Conservation (phyloP, 2,888 invertebrate species). For the Melolontha melolontha region DNA sequence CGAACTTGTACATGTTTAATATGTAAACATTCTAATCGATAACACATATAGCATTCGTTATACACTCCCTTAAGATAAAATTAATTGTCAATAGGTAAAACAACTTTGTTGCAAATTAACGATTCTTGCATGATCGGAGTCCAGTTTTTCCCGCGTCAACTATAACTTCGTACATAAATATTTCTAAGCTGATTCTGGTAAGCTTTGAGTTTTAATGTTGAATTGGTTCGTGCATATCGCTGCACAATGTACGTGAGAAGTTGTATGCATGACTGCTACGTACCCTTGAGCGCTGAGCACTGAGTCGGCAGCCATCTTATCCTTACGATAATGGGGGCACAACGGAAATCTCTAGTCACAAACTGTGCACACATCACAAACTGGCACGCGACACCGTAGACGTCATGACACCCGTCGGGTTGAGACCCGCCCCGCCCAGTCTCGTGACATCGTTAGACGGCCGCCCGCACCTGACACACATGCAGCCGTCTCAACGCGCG, state of each 20-base stretch:
- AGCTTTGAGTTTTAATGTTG: background rate
- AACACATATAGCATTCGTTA: conserved; percentile 20
- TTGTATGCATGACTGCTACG: conserved; percentile 46
- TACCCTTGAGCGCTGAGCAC: conserved; percentile 59
- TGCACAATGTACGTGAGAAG: background rate
- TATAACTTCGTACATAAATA: background rate
- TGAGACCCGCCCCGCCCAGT: conserved; percentile 65
- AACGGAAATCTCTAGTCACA: conserved; percentile 54
- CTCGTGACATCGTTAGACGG: conserved; percentile 64
- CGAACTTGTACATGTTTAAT: conserved; percentile 40
- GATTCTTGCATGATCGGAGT: background rate
- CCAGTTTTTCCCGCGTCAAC: conserved; percentile 23
- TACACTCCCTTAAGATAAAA: background rate
- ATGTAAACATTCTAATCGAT: conserved; percentile 51
- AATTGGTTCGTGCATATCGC: background rate
- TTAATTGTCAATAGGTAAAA: background rate
- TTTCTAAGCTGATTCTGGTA: conserved; percentile 19
- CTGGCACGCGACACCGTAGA: conserved; percentile 54
- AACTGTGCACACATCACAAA: conserved; percentile 59
- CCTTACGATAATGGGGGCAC: conserved; percentile 50
- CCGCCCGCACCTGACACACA: conserved; percentile 64
- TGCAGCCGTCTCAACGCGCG: conserved; percentile 66
- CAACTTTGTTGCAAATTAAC: no score
- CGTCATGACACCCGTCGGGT: conserved; percentile 63
- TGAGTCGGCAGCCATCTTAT: conserved; percentile 63